Evolutionary conservation across 2,113 vertebrate genomes (phyloP), one percentile per base, ranked within the genome.

Genomic region (Muscicapa adusta): DNA sequence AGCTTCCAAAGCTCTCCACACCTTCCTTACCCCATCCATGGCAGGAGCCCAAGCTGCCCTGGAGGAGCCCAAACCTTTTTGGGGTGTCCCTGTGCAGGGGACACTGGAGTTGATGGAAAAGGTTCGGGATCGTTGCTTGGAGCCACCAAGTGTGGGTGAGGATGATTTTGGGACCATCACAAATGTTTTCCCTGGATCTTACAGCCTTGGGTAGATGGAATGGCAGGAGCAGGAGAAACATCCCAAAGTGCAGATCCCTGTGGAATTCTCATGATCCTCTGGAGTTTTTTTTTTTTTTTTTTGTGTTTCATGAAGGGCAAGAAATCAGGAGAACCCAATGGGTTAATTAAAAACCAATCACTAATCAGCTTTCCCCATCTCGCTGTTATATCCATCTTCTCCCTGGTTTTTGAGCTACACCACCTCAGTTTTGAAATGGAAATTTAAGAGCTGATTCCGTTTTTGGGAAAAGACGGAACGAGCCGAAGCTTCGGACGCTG

Each of bases 401-500:
- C 24, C 34, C 68, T 22, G 9, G 4, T 54, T 19, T 53, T 53
- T 50, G 12, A 24, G 23, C 54, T 26, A 0, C 1, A 29, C 4
- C 4, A 2, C 22, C 33, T 51, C 10, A 13, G 1, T n/a, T 22
- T 40, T 8, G 17, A 53, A 38, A 23, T 0, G 5, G 33, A 23
- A 53, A 25, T 29, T 14, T 9, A 18, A 18, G 7, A 0, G 2
- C 1, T 0, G 26, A 11, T 54, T 71, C 25, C 5, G 13, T 1
- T 77, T n/a, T 43, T 34, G 54, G 34, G 57, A 61, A 25, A 14
- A 26, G 2, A 7, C 36, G 19, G 10, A 22, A 8, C 0, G 7
- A 74, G 53, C 17, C 2, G 15, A 31, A 14, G 34, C 25, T 47
- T 34, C 11, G 0, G 45, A 0, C 0, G 0, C 47, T 0, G 0